Percentiles rank a stretch among this genome's conserved stretches.
phyloP scores from a whole-genome alignment of 2,113 vertebrate species.

The Nestor notabilis region DNA sequence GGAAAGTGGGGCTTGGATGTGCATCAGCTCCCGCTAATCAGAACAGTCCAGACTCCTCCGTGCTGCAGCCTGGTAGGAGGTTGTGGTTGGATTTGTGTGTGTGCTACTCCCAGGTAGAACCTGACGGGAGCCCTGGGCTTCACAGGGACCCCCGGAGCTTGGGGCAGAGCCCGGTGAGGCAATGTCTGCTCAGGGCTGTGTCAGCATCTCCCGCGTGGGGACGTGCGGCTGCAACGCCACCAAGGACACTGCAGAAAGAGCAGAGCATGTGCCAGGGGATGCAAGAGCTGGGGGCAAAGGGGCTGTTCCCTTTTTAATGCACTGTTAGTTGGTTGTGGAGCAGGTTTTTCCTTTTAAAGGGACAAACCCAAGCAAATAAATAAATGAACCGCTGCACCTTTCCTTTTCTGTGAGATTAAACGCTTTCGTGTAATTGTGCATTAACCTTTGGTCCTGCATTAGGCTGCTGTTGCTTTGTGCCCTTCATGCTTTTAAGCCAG shows the following conservation, averaged over 20 bases:
- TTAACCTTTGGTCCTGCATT: conserved; percentile 61
- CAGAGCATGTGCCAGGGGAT: neutral
- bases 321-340: neutral
- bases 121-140: neutral
- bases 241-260: neutral
- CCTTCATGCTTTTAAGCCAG: conserved; percentile 47
- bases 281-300: neutral
- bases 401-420: neutral
- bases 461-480: neutral
- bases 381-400: fast-evolving
- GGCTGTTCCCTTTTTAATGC: neutral
- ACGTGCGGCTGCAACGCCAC: neutral
- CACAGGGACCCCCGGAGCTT: neutral
- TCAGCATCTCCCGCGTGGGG: neutral
- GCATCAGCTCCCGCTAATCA: neutral
- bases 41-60: neutral
- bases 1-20: neutral
- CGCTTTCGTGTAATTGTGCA: neutral
- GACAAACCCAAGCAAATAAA: neutral
- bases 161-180: neutral
- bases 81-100: too few relatives aligned
- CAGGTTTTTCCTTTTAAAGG: neutral
- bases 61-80: neutral
- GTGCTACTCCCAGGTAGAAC: neutral
- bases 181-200: neutral